Evolutionary conservation across 2,888 invertebrate species (phyloP), one percentile per base, ranked within the genome.

Genomic region (Trissoscelio sp.): DNA sequence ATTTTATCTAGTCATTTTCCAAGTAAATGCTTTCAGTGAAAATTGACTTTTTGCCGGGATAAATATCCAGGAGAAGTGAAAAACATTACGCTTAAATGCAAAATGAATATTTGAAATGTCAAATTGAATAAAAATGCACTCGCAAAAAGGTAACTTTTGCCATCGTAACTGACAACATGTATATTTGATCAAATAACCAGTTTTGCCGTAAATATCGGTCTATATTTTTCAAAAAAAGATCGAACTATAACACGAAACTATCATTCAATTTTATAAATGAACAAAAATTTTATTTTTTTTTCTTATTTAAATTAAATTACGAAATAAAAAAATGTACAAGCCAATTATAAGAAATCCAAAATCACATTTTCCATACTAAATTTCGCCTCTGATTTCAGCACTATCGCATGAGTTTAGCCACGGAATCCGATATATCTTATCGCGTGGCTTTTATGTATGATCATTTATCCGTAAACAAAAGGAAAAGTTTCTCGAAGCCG

Each of bases 61-160:
- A 42, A 69, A 57, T 55, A 57, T 44, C 55, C 55, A 69, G 55
- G 44, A 20, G 37, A 2, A 55, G 39, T 55, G 53, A 53, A 20
- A 55, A 67, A 55, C n/a, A 55, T 39, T 42, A 53, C 24, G 16
- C 22, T 69, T 55, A 55, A 69, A 55, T 57, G 22, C 44, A 69
- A 69, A 69, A 69, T 57, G 55, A 55, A 55, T 55, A 44, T 55
- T 69, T 44, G 7, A 55, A 55, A 55, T 16, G 18, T 39, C 16
- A 39, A 66, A 66, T 24, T 53, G 20, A 66, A 66, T 64, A 51
- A 51, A 64, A 44, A 28, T 60, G n/a, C 31, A 18, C 20, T 20
- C 37, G 18, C 11, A 22, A 58, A 39, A 58, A 22, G 14, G 14
- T 22, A 39, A 12, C 14, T 24, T 51, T 51, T 14, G 7, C 44